Percentiles rank a stretch among this genome's conserved stretches.
These are phyloP conservation scores for Centropus bengalensis DNA, from an alignment of 2,113 vertebrate genomes.

Conservation along the genomic window DNA sequence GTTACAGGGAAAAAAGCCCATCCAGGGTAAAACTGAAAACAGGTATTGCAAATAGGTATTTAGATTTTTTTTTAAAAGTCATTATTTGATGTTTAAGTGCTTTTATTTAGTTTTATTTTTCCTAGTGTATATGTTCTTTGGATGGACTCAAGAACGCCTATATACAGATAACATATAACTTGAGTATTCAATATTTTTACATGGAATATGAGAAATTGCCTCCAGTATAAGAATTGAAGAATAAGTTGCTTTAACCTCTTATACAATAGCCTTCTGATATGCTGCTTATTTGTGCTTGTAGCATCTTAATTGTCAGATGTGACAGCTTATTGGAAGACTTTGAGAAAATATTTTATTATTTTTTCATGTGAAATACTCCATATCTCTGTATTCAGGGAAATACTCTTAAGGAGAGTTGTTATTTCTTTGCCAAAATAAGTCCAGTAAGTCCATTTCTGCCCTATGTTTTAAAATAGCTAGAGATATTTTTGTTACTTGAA, in stretches of 20 bases:
- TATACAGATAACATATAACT: not conserved
- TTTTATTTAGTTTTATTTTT: not conserved
- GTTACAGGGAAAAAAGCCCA: not conserved
- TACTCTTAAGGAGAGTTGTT: not conserved
- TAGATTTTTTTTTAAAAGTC: not conserved
- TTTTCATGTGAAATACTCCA: not conserved
- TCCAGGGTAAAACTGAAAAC: not conserved
- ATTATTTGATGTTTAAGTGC: not conserved
- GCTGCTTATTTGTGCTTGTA: not conserved
- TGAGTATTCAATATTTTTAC: not conserved
- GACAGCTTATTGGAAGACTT: not conserved
- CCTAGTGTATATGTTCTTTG: not conserved
- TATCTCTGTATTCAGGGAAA: not conserved
- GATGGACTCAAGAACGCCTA: not conserved
- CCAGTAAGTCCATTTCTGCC: not conserved
- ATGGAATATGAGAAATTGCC: not conserved
- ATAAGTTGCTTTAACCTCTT: not conserved
- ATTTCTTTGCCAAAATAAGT: not conserved
- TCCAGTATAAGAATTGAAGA: not conserved
- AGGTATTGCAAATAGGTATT: not conserved
- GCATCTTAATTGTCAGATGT: not conserved
- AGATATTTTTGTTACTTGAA: not conserved
- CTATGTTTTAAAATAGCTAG: not conserved
- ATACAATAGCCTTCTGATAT: not conserved
- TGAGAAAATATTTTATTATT: too few species aligned